Conservation (phyloP, 2,888 invertebrate genomes). For the Cosmopolites sordidus region DNA sequence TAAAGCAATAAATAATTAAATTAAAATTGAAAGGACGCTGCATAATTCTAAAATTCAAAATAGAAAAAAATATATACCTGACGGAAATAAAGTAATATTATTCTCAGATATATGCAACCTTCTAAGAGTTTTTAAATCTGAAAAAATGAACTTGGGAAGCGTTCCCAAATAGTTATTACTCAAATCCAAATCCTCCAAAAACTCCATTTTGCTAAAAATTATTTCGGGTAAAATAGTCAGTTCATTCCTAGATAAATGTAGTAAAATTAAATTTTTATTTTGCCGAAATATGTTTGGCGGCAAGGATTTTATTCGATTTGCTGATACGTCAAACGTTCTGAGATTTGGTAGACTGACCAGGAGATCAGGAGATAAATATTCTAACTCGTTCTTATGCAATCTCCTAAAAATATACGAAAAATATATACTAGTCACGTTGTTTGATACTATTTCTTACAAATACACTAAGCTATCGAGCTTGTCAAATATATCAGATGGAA, state of each 20-base stretch:
- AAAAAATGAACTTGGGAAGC: constrained; percentile 57
- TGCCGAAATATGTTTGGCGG: constrained; percentile 58
- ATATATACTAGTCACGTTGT: too few species aligned
- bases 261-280: constrained; percentile 55
- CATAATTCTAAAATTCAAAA: too few species aligned
- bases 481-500: constrained; percentile 63
- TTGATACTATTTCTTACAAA: constrained; percentile 53
- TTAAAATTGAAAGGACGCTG: too few species aligned
- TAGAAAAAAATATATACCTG: constrained; percentile 44
- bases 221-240: constrained; percentile 56
- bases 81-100: constrained; percentile 56
- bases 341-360: constrained; percentile 58
- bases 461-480: constrained; percentile 59
- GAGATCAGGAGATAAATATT: constrained; percentile 58
- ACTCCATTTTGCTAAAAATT: constrained; percentile 55
- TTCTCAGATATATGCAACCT: constrained; percentile 68
- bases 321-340: constrained; percentile 64
- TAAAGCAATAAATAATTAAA: too few species aligned
- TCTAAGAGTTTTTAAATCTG: constrained; percentile 54
- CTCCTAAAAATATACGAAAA: too few species aligned
- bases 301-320: constrained; percentile 59
- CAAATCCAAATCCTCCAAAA: constrained; percentile 65
- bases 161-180: constrained; percentile 62
- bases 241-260: constrained; percentile 65
- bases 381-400: constrained; percentile 61